phyloP scores from a whole-genome alignment of 2,797 vertebrate genomes.

The Pristis pectinata region DNA sequence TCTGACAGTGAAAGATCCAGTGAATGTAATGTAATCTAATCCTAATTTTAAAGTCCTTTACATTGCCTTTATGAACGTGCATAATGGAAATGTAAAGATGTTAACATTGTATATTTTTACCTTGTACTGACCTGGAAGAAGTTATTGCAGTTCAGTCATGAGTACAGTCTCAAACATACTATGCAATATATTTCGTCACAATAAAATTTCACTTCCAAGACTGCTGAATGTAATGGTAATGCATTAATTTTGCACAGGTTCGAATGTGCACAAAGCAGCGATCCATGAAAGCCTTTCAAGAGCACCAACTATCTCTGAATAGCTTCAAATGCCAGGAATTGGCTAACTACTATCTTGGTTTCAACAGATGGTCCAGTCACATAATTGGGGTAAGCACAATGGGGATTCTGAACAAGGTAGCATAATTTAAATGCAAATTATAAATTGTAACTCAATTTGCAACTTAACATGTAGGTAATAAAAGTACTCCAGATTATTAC shows the following conservation, averaged over 20 bases:
- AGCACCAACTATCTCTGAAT: slow-evolving; percentile 51
- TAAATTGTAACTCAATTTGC: no score
- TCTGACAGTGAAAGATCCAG: no score
- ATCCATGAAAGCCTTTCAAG: slow-evolving; percentile 45
- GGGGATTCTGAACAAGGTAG: not conserved
- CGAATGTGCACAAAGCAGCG: slow-evolving; percentile 60
- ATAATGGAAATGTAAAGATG: no score
- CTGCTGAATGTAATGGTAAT: slow-evolving; percentile 15
- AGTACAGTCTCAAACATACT: not conserved
- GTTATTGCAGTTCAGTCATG: not conserved
- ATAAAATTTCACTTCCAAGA: not conserved
- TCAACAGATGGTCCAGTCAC: slow-evolving; percentile 71
- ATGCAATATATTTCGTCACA: not conserved
- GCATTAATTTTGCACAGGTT: slow-evolving; percentile 56
- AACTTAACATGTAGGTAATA: not conserved
- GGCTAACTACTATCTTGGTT: slow-evolving; percentile 77
- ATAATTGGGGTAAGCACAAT: slow-evolving; percentile 64
- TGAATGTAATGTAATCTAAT: no score
- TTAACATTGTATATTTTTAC: no score
- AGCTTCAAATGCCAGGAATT: slow-evolving; percentile 68
- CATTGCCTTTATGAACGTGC: no score
- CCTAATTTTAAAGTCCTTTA: no score
- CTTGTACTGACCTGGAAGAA: not conserved
- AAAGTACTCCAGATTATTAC: no score
- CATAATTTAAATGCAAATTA: not conserved